phyloP scores from a whole-genome alignment of 2,113 vertebrate species.

The western clawed frog (Xenopus tropicalis) region UCB_Xtro_10.0 CM004450.2:110726501-110727000 shows the following conservation, averaged over 20 bases:
- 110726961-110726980: no score
- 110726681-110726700: slow-evolving; percentile 12
- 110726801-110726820: not conserved
- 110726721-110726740: slow-evolving; percentile 39
- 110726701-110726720: slow-evolving; percentile 29
- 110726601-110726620: slow-evolving; percentile 35
- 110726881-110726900: slow-evolving; percentile 14
- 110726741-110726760: slow-evolving; percentile 15
- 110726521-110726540: not conserved
- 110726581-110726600: slow-evolving; percentile 9
- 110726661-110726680: slow-evolving; percentile 30
- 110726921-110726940: no score
- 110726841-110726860: not conserved
- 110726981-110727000: no score
- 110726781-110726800: slow-evolving; percentile 27
- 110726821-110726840: slow-evolving; percentile 25
- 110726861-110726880: not conserved
- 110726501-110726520: not conserved
- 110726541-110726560: not conserved
- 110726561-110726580: not conserved
- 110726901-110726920: not conserved
- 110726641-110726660: slow-evolving; percentile 33
- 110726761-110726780: not conserved
- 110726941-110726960: no score
- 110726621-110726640: slow-evolving; percentile 13